Percentiles rank a stretch among this genome's conserved stretches.
These are phyloP conservation scores for Flexamia atlantica DNA, from an alignment of 2,888 invertebrate genomes.

Conservation along the genomic window DNA sequence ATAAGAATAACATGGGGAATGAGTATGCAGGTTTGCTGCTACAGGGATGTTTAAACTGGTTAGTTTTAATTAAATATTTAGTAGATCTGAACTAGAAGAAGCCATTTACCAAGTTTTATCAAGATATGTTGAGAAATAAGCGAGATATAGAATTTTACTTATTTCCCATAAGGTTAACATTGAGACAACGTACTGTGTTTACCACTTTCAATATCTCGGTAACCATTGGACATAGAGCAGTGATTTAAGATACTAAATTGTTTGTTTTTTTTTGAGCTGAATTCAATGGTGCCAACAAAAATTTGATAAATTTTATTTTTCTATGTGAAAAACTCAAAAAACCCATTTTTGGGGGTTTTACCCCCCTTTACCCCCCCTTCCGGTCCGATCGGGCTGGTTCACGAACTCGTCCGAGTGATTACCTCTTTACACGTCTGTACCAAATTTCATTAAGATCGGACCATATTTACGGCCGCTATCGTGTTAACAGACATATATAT, in stretches of 20 bases:
- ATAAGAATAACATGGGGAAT: background rate
- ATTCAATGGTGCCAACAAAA: background rate
- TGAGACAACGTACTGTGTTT: background rate
- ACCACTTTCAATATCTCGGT: background rate
- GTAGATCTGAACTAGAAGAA: background rate
- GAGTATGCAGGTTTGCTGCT: conserved; percentile 3
- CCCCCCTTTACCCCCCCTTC: background rate
- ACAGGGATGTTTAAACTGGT: background rate
- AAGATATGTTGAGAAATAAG: background rate
- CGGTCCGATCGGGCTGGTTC: background rate
- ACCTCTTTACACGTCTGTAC: background rate
- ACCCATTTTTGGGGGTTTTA: background rate
- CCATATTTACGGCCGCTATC: background rate
- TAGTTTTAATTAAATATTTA: background rate
- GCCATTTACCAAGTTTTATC: no score
- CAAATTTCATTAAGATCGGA: conserved; percentile 21
- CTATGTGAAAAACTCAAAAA: background rate
- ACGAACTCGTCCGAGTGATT: background rate
- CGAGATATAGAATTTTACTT: background rate
- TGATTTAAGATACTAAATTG: background rate
- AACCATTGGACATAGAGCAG: background rate
- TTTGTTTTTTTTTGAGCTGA: conserved; percentile 5
- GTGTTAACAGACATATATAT: background rate
- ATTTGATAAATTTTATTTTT: background rate
- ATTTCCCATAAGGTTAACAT: conserved; percentile 18